Conservation (phyloP, 1,140 invertebrate genomes). For the Drosophila tropicalis region DNA sequence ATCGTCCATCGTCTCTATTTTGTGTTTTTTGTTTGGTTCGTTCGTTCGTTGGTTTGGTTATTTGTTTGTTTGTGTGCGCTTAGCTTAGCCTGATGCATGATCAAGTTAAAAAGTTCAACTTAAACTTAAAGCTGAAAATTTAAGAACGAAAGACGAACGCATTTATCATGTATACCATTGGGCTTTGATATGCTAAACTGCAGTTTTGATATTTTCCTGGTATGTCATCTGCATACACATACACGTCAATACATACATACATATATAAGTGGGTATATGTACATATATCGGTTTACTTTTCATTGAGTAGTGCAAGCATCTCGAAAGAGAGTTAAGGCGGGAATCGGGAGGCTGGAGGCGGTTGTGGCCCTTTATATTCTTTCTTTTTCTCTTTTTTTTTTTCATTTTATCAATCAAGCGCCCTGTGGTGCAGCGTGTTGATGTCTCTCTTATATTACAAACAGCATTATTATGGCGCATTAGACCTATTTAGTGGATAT, state of each 20-base stretch:
- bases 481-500: slow-evolving; percentile 69
- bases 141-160: slow-evolving; percentile 34
- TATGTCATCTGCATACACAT: slow-evolving; percentile 19
- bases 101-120: background rate
- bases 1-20: slow-evolving; percentile 30
- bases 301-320: slow-evolving; percentile 12
- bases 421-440: slow-evolving; percentile 75
- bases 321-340: background rate
- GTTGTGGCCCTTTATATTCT: background rate
- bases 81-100: slow-evolving; percentile 27
- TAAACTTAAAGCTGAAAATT: slow-evolving; percentile 5
- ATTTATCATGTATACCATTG: slow-evolving; percentile 48
- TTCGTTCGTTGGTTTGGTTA: slow-evolving; percentile 41
- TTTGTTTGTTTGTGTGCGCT: slow-evolving; percentile 44
- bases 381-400: background rate
- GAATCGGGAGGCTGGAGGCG: background rate
- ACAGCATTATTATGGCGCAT: slow-evolving; percentile 75
- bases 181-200: slow-evolving; percentile 62
- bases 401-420: slow-evolving; percentile 73
- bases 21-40: slow-evolving; percentile 31
- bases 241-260: background rate
- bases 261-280: background rate
- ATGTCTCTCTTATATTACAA: slow-evolving; percentile 79
- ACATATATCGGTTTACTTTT: slow-evolving; percentile 35
- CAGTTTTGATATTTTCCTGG: slow-evolving; percentile 43